Evolutionary conservation across 2,888 invertebrate genomes (phyloP).

Genomic region (Lepidochitona cinerea): DNA sequence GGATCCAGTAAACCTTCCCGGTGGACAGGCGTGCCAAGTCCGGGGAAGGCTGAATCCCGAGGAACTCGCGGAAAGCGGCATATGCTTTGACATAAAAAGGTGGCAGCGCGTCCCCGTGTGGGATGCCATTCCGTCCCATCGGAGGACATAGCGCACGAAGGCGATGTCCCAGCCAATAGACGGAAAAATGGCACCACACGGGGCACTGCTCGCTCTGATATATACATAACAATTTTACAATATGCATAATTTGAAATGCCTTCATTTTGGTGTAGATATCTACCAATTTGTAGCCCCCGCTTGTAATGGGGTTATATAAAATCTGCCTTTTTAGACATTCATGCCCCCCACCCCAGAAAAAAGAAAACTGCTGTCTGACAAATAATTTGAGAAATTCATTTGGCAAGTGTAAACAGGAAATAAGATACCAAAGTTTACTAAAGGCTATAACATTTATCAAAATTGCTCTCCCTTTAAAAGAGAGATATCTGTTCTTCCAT

Average conservation of each 20-base stretch:
- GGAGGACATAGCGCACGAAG: neutral
- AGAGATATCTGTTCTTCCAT: neutral
- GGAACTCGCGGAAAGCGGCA: neutral
- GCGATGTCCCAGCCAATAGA: neutral
- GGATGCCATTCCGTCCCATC: neutral
- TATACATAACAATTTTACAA: neutral
- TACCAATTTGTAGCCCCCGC: neutral
- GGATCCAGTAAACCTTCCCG: neutral
- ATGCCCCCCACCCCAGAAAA: neutral
- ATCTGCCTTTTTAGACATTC: neutral
- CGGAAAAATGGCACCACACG: neutral
- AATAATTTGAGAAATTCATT: too few species aligned
- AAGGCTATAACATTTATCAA: neutral
- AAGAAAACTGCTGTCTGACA: neutral
- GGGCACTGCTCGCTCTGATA: neutral
- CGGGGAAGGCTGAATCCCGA: neutral
- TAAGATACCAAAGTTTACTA: conserved; percentile 8
- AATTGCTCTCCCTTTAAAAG: neutral
- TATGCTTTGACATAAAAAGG: neutral
- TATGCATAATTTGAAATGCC: neutral
- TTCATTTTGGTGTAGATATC: neutral
- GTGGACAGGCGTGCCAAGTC: neutral
- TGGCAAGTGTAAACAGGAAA: too few species aligned
- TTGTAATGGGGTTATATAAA: neutral
- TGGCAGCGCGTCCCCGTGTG: neutral